Percentiles rank a stretch among this genome's conserved stretches.
phyloP scores from a whole-genome alignment of 2,888 invertebrate species.

The Odontocerum albicorne region DNA sequence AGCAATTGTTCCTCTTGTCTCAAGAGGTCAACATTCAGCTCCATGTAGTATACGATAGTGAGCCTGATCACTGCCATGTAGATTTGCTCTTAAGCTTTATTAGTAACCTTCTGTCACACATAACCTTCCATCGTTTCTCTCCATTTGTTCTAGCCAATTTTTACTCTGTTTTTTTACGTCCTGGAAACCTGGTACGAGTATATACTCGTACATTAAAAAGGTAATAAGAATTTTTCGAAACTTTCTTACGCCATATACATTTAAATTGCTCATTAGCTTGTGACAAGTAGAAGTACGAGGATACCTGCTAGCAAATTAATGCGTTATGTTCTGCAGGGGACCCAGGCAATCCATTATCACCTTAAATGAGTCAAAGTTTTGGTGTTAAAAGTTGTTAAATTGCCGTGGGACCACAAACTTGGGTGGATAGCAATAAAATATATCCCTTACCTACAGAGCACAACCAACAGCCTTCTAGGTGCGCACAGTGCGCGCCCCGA shows the following conservation, averaged over 20 bases:
- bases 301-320: conserved; percentile 5
- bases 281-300: conserved; percentile 3
- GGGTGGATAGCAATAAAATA: conserved; percentile 30
- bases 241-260: not conserved
- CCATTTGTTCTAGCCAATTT: no score
- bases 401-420: conserved; percentile 32
- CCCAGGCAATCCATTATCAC: conserved; percentile 25
- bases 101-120: no score
- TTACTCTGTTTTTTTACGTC: no score
- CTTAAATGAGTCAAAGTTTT: conserved; percentile 34
- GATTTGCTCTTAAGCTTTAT: no score
- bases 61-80: no score
- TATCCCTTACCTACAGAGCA: not conserved
- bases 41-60: no score
- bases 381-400: conserved; percentile 34
- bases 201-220: no score
- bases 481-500: not conserved
- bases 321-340: not conserved
- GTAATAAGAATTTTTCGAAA: no score
- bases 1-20: no score
- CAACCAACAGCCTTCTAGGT: not conserved
- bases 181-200: no score
- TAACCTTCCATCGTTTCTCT: no score
- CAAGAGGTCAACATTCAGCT: no score
- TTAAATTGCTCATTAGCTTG: conserved; percentile 5